Percentiles rank a stretch among this genome's conserved stretches.
Evolutionary conservation across 1,140 invertebrate species (phyloP).

Genomic region (Phymorhynchus buccinoides): DNA sequence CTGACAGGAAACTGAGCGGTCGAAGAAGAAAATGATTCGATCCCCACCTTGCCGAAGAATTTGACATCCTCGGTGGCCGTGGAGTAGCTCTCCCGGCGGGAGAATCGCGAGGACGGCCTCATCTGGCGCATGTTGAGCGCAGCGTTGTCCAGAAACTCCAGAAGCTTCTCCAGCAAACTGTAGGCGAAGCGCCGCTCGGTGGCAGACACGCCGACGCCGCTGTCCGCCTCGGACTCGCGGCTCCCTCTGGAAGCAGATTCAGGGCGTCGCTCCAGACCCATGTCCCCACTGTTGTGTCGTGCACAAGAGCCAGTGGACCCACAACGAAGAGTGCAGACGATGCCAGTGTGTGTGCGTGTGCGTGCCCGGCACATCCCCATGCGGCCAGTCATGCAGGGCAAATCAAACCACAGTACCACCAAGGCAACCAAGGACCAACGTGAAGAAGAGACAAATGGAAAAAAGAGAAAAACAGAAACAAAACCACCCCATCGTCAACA

Average conservation of each 20-base stretch:
- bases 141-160: slow-evolving; percentile 96
- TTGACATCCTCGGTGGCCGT: slow-evolving; percentile 98
- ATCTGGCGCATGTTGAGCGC: slow-evolving; percentile 97
- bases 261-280: slow-evolving; percentile 52
- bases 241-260: slow-evolving; percentile 64
- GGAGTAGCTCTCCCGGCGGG: slow-evolving; percentile 92
- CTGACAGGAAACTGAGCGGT: too few relatives aligned
- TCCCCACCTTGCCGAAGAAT: slow-evolving; percentile 98
- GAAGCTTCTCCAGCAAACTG: slow-evolving; percentile 95
- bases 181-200: slow-evolving; percentile 86
- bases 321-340: slow-evolving; percentile 23
- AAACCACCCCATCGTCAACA: slow-evolving; percentile 29
- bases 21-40: too few relatives aligned
- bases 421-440: slow-evolving; percentile 36
- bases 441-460: slow-evolving; percentile 15
- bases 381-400: slow-evolving; percentile 37
- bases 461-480: slow-evolving; percentile 40
- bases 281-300: slow-evolving; percentile 50
- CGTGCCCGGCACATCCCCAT: slow-evolving; percentile 23
- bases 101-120: slow-evolving; percentile 94
- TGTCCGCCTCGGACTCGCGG: slow-evolving; percentile 65
- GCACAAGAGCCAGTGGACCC: background rate
- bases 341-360: too few relatives aligned
- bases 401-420: slow-evolving; percentile 31
- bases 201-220: slow-evolving; percentile 65